A percentile compares a stretch with the other conserved stretches of the same genome.
These are phyloP conservation scores for Actinostola sp. DNA, from an alignment of 92 coral and sea anemone species.

Conservation along the genomic window DNA sequence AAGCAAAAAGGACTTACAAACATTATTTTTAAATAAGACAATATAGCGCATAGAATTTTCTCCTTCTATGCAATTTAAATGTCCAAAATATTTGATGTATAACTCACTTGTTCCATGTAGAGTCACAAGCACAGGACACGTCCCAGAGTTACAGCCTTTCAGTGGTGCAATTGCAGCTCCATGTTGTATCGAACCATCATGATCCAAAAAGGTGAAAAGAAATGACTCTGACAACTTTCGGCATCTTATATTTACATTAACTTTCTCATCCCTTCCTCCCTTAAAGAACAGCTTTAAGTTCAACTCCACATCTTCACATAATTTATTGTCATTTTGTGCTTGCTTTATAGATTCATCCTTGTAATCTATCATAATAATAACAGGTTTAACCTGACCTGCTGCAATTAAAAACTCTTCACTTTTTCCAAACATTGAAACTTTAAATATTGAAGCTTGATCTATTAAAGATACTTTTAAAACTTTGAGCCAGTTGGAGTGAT, in stretches of 20 bases:
- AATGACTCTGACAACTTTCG: conserved; percentile 79
- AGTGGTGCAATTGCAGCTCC: conserved; percentile 90
- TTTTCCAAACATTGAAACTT: conserved; percentile 34
- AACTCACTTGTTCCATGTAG: conserved; percentile 97
- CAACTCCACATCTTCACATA: conserved; percentile 35
- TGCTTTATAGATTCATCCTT: conserved; percentile 38
- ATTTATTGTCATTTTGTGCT: background rate
- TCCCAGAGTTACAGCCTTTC: conserved; percentile 51
- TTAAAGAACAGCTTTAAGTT: conserved; percentile 57
- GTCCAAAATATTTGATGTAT: background rate
- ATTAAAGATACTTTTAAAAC: conserved; percentile 59
- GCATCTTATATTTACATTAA: conserved; percentile 67
- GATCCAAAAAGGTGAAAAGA: conserved; percentile 90
- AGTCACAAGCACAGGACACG: conserved; percentile 82
- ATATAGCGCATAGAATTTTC: too few species aligned
- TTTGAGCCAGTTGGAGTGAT: conserved; percentile 76
- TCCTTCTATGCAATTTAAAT: too few species aligned
- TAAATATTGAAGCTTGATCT: conserved; percentile 39
- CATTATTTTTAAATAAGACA: too few species aligned
- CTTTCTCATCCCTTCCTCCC: conserved; percentile 64
- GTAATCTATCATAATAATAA: conserved; percentile 57
- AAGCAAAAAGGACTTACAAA: too few species aligned
- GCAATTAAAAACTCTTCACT: conserved; percentile 65
- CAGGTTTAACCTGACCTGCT: conserved; percentile 83
- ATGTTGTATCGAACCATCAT: conserved; percentile 97